A percentile compares a stretch with the other conserved stretches of the same genome.
Evolutionary conservation across 2,797 vertebrate genomes (phyloP).

Genomic region (Myotis vivesi): DNA sequence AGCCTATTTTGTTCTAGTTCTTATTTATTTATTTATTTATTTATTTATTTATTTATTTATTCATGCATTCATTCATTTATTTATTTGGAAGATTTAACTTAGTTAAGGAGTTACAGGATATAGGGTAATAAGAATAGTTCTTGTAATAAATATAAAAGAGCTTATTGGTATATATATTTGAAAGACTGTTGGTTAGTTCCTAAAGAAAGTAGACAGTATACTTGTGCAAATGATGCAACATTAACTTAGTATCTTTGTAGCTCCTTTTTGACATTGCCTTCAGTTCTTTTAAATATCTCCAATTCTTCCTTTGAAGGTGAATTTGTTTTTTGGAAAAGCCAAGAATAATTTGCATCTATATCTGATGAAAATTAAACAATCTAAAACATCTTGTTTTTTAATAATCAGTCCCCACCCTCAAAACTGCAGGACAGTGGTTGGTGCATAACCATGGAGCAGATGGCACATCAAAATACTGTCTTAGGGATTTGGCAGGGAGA

Average conservation of each 20-base stretch:
- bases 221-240: neutral
- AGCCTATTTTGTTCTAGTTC: neutral
- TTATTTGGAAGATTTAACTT: conserved; percentile 44
- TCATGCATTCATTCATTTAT: neutral
- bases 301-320: conserved; percentile 45
- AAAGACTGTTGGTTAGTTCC: neutral
- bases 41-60: neutral
- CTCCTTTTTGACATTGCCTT: neutral
- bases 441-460: neutral
- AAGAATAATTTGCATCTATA: conserved; percentile 24
- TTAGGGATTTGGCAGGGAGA: neutral
- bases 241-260: conserved; percentile 9
- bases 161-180: neutral
- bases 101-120: conserved; percentile 7
- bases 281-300: conserved; percentile 23
- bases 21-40: conserved; percentile 35
- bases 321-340: conserved; percentile 52
- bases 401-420: neutral
- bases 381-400: conserved; percentile 35
- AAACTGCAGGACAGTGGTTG: neutral
- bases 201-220: neutral
- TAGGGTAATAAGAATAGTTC: neutral
- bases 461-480: neutral
- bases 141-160: neutral
- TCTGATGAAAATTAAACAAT: conserved; percentile 10